A percentile compares a stretch with the other conserved stretches of the same genome.
Conservation (phyloP, 2,113 vertebrate genomes). For the Mustela nigripes region DNA sequence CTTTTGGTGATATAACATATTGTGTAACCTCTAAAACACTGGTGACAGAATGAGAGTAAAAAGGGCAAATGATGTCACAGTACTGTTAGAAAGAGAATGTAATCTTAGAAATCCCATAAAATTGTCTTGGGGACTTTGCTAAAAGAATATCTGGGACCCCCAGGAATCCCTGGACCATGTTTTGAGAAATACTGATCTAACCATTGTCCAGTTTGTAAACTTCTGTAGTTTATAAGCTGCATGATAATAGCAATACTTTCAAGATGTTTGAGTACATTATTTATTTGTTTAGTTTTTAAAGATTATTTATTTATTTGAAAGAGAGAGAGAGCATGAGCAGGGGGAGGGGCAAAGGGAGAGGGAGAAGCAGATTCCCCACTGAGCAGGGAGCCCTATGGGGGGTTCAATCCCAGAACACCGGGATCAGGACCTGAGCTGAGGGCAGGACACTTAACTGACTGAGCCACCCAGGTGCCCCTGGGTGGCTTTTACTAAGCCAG, state of each 20-base stretch:
- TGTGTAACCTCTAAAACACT: neutral
- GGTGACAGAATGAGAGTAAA: neutral
- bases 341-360: neutral
- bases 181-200: neutral
- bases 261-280: neutral
- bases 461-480: neutral
- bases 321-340: neutral
- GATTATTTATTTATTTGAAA: neutral
- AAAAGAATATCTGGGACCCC: neutral
- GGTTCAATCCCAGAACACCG: neutral
- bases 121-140: neutral
- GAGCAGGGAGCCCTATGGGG: no score
- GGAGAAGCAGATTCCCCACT: neutral
- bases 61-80: neutral
- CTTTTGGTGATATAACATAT: neutral
- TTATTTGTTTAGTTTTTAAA: neutral
- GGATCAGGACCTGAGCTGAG: neutral
- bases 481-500: neutral
- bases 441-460: neutral
- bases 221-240: neutral
- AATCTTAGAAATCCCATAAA: neutral
- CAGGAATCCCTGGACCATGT: neutral
- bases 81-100: neutral
- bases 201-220: neutral
- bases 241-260: constrained; percentile 8